Evolutionary conservation across 2,888 invertebrate species (phyloP).

Genomic region (Protodeltote pygarga): DNA sequence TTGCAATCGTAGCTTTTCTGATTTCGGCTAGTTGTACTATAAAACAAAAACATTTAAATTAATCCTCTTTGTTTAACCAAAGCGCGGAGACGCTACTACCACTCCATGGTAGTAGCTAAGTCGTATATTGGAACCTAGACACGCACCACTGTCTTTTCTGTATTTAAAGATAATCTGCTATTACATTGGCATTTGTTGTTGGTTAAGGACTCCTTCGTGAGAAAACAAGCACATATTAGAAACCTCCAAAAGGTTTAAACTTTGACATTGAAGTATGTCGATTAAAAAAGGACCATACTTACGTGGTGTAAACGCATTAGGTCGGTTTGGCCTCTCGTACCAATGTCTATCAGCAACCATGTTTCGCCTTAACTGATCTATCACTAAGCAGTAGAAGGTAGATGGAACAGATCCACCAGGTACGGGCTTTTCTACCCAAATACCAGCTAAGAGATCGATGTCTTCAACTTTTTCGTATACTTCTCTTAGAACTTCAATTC

Average conservation of each 20-base stretch:
- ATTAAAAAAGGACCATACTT: too few relatives aligned
- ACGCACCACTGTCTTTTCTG: too few relatives aligned
- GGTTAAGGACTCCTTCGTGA: not conserved
- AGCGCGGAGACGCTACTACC: too few relatives aligned
- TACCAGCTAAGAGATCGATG: slow-evolving; percentile 95
- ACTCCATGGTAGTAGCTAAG: not conserved
- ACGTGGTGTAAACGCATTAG: slow-evolving; percentile 66
- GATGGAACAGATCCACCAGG: slow-evolving; percentile 95
- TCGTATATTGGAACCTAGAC: not conserved
- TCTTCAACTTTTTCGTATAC: slow-evolving; percentile 89
- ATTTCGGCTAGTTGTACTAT: slow-evolving; percentile 62
- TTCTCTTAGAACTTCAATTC: slow-evolving; percentile 60
- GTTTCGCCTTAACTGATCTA: slow-evolving; percentile 93
- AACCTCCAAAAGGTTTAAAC: too few relatives aligned
- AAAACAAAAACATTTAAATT: slow-evolving; percentile 5
- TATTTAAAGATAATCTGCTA: not conserved
- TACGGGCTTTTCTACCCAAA: slow-evolving; percentile 93
- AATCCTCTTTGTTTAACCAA: too few relatives aligned
- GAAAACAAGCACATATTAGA: too few relatives aligned
- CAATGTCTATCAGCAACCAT: slow-evolving; percentile 95
- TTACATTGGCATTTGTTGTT: not conserved
- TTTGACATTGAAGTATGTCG: too few relatives aligned
- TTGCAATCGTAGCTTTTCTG: slow-evolving; percentile 55
- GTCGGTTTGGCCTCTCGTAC: slow-evolving; percentile 77
- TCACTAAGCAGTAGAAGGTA: slow-evolving; percentile 95